Evolutionary conservation across 1,140 invertebrate species (phyloP).

Genomic region (Procambarus virginalis): DNA sequence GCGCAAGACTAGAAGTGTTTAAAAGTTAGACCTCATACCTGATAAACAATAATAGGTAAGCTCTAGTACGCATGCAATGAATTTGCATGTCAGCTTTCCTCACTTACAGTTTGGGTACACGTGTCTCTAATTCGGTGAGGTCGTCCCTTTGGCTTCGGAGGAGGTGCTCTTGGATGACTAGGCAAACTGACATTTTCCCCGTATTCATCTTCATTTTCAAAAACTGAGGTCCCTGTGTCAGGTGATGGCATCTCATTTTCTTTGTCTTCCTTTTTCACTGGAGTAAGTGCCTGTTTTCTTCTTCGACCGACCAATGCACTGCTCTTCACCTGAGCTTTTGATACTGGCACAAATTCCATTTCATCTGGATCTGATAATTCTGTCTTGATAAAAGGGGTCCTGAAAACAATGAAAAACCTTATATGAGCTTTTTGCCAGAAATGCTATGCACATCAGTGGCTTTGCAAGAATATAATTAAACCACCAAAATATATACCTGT

Average conservation of each 20-base stretch:
- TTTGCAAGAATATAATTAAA: no score
- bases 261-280: conserved; percentile 15
- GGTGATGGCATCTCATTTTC: conserved; percentile 24
- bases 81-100: background rate
- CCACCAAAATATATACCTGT: no score
- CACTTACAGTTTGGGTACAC: conserved; percentile 50
- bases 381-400: conserved; percentile 37
- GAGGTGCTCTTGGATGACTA: conserved; percentile 25
- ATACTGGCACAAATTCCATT: background rate
- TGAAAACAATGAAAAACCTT: background rate
- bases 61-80: no score
- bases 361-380: conserved; percentile 12
- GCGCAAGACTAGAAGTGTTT: no score
- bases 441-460: no score
- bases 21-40: no score
- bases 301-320: no score
- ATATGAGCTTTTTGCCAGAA: no score
- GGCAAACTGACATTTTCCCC: conserved; percentile 42
- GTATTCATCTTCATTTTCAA: conserved; percentile 31
- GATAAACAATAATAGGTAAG: no score
- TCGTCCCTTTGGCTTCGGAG: conserved; percentile 47
- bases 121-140: conserved; percentile 52
- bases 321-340: background rate
- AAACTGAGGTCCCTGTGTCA: background rate
- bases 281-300: background rate